Conservation (phyloP, 2,113 vertebrate species). For the Syngnathoides biaculeatus region DNA sequence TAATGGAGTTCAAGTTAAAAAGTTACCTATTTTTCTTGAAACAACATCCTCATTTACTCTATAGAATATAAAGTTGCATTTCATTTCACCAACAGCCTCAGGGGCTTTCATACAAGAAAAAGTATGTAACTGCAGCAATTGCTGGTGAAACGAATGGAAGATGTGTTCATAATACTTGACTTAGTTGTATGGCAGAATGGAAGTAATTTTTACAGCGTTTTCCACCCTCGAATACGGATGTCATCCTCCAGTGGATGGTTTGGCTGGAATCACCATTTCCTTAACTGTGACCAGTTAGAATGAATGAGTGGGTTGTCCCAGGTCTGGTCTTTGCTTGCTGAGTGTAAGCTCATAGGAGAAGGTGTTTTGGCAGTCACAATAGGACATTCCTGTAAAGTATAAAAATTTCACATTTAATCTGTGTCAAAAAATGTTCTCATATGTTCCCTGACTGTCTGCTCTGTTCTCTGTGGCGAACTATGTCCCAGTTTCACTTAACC, state of each 20-base stretch:
- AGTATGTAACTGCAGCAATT: too few relatives aligned
- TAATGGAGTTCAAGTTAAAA: too few relatives aligned
- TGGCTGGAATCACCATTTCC: slow-evolving; percentile 32
- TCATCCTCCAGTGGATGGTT: slow-evolving; percentile 54
- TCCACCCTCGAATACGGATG: slow-evolving; percentile 58
- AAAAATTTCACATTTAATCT: slow-evolving; percentile 43
- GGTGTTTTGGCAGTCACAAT: slow-evolving; percentile 41
- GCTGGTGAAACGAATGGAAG: too few relatives aligned
- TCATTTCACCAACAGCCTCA: too few relatives aligned
- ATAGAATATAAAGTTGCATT: too few relatives aligned
- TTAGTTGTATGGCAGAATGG: slow-evolving; percentile 4
- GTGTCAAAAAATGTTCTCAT: slow-evolving; percentile 49
- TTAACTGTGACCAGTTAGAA: background rate
- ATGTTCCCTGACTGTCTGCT: slow-evolving; percentile 37
- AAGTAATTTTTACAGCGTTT: slow-evolving; percentile 19
- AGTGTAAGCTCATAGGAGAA: slow-evolving; percentile 1
- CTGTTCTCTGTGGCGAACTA: slow-evolving; percentile 11
- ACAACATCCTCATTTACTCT: too few relatives aligned
- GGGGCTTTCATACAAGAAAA: too few relatives aligned
- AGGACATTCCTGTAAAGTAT: slow-evolving; percentile 42
- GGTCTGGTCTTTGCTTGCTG: slow-evolving; percentile 55
- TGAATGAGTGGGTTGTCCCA: slow-evolving; percentile 36
- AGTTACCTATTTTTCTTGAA: too few relatives aligned
- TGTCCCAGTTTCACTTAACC: slow-evolving; percentile 21
- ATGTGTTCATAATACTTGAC: too few relatives aligned